These are phyloP conservation scores for Poecilia wingei DNA, from an alignment of 2,797 vertebrate species.

Conservation along the genomic window DNA sequence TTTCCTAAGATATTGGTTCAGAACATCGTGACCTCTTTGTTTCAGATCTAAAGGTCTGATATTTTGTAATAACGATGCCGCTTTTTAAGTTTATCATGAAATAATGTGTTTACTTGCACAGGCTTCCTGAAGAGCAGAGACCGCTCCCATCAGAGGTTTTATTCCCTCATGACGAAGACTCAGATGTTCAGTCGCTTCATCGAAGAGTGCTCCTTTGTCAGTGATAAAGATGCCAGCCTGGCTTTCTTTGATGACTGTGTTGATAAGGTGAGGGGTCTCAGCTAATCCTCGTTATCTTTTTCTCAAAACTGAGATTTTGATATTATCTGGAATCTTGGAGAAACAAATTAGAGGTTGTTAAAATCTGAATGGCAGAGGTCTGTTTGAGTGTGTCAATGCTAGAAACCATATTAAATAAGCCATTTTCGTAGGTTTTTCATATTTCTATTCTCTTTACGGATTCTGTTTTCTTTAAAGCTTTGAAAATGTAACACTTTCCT, in stretches of 20 bases:
- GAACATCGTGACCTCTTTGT: conserved; percentile 7
- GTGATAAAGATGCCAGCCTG: conserved; percentile 96
- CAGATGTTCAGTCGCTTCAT: conserved; percentile 99
- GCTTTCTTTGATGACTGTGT: conserved; percentile 99
- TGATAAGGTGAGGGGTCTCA: conserved; percentile 89
- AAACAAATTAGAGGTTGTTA: neutral
- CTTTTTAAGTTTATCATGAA: conserved; percentile 18
- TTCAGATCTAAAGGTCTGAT: conserved; percentile 25
- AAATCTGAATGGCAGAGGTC: neutral
- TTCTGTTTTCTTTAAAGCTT: neutral
- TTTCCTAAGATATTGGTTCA: conserved; percentile 42
- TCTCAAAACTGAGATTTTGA: neutral
- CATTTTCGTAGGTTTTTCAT: neutral
- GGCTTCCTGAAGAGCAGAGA: conserved; percentile 97
- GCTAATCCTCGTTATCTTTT: conserved; percentile 15
- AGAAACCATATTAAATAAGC: neutral
- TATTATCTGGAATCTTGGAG: neutral
- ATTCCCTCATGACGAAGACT: conserved; percentile 97
- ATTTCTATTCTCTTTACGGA: neutral
- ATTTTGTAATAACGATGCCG: conserved; percentile 22
- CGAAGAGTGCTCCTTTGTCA: conserved; percentile 98
- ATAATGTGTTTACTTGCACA: conserved; percentile 51
- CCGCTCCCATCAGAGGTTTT: conserved; percentile 98
- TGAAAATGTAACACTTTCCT: neutral
- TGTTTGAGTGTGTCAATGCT: neutral